phyloP scores from a whole-genome alignment of 2,797 vertebrate species.

The Gallinago nigripennis region DNA sequence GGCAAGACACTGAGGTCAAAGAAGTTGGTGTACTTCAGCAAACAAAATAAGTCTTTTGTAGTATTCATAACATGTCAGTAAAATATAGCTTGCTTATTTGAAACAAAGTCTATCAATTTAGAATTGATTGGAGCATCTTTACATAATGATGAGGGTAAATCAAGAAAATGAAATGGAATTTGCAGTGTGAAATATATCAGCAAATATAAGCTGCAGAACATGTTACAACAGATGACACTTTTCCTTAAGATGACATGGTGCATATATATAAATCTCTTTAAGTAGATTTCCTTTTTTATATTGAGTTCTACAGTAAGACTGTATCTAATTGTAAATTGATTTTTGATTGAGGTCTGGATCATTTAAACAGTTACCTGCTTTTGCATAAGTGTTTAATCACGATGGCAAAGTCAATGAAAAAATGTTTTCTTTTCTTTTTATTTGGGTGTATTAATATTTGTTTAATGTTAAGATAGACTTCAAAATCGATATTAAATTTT shows the following conservation, averaged over 20 bases:
- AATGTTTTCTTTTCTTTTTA: background rate
- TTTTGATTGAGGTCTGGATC: background rate
- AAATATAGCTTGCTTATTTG: background rate
- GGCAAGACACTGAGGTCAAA: background rate
- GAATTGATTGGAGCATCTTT: constrained; percentile 38
- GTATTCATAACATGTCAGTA: background rate
- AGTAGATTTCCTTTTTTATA: background rate
- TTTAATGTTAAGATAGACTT: background rate
- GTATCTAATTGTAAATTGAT: background rate
- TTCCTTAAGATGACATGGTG: background rate
- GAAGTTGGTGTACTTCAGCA: background rate
- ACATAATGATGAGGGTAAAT: constrained; percentile 16
- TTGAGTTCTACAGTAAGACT: background rate
- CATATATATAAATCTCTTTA: background rate
- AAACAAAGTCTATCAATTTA: constrained; percentile 51
- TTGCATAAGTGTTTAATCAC: background rate
- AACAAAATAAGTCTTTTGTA: background rate
- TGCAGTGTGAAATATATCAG: background rate
- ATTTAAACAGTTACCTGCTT: background rate
- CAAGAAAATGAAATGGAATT: constrained; percentile 52
- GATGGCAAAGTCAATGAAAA: background rate
- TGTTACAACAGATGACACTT: background rate
- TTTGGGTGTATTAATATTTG: background rate
- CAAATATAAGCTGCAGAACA: background rate
- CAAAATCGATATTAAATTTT: background rate